Evolutionary conservation across 2,113 vertebrate genomes (phyloP).

Genomic region (Rissa tridactyla): DNA sequence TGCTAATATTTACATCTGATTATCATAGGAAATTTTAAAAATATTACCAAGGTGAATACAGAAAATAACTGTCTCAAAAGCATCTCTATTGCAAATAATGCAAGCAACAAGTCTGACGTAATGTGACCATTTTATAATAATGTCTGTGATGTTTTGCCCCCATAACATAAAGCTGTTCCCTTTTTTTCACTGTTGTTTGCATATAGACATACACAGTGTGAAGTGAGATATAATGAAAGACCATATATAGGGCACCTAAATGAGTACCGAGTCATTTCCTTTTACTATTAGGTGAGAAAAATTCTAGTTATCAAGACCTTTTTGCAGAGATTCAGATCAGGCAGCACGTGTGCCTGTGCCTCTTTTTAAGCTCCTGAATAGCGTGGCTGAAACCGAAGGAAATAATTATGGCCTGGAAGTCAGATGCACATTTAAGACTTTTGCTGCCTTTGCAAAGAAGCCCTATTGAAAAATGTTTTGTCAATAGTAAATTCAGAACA

Average conservation of each 20-base stretch:
- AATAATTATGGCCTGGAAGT: neutral
- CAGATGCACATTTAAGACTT: neutral
- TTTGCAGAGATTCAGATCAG: neutral
- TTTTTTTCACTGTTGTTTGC: neutral
- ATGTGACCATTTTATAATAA: neutral
- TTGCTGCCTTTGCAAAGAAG: neutral
- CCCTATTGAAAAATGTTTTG: neutral
- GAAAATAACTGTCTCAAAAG: neutral
- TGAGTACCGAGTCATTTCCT: neutral
- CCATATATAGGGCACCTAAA: neutral
- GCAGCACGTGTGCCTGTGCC: no score
- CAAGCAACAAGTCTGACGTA: neutral
- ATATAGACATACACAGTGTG: neutral
- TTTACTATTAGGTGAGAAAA: neutral
- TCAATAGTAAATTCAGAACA: neutral
- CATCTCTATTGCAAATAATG: neutral
- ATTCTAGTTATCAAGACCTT: neutral
- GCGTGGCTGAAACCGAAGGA: neutral
- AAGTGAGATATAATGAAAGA: neutral
- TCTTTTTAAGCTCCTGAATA: neutral
- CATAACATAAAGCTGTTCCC: neutral
- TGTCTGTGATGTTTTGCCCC: neutral
- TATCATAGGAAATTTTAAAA: neutral
- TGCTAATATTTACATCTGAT: neutral
- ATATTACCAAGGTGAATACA: neutral